A percentile compares a stretch with the other conserved stretches of the same genome.
These are phyloP conservation scores for Spizaetus ornatus DNA, from an alignment of 2,113 vertebrate genomes.

Conservation along the genomic window DNA sequence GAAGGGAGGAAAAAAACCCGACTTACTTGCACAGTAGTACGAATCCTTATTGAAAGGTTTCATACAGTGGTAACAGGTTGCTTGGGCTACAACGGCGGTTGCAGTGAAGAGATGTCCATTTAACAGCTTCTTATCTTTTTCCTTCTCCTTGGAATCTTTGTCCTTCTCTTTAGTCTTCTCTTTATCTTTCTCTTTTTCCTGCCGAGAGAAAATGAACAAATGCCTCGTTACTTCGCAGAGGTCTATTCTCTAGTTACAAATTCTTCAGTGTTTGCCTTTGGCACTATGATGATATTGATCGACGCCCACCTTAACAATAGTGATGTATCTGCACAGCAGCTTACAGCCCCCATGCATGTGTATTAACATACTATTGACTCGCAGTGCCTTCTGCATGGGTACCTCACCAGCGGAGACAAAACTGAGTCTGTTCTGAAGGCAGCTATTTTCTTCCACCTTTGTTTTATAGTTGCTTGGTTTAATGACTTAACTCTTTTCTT, in stretches of 20 bases:
- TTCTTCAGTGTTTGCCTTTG: not conserved
- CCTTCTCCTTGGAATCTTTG: slow-evolving; percentile 85
- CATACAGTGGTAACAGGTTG: slow-evolving; percentile 84
- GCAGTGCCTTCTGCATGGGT: not conserved
- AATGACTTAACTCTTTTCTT: not conserved
- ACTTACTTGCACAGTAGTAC: slow-evolving; percentile 87
- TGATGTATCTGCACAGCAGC: not conserved
- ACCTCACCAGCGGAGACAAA: not conserved
- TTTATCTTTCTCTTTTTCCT: slow-evolving; percentile 86
- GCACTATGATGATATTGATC: not conserved
- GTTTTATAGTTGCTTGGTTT: not conserved
- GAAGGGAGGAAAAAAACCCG: not conserved
- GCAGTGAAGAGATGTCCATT: slow-evolving; percentile 87
- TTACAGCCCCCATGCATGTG: not conserved
- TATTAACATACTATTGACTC: not conserved
- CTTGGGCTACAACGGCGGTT: slow-evolving; percentile 62
- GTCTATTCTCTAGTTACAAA: not conserved
- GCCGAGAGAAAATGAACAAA: not conserved
- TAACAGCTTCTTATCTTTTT: slow-evolving; percentile 85
- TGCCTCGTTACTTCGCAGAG: not conserved
- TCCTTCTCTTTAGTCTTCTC: slow-evolving; percentile 86
- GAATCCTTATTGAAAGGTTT: slow-evolving; percentile 86
- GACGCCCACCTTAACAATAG: not conserved
- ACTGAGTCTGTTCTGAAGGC: not conserved
- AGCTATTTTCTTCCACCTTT: not conserved